These are phyloP conservation scores for Cephalopterus ornatus DNA, from an alignment of 2,113 vertebrate genomes.

Conservation along the genomic window DNA sequence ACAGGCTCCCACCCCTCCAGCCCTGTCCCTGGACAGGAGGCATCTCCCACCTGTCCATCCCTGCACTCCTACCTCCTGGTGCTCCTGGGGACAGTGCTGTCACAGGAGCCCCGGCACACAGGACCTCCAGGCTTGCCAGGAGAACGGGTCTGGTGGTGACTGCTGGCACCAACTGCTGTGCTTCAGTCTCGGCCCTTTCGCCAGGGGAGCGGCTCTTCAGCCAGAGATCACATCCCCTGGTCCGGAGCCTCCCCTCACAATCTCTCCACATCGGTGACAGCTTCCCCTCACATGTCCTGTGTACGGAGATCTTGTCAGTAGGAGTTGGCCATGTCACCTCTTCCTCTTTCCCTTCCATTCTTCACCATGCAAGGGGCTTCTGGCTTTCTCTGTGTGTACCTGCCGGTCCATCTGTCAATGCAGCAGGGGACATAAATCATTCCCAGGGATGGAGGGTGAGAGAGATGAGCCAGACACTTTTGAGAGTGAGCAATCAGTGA, in stretches of 20 bases:
- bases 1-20: not conserved
- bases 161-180: not conserved
- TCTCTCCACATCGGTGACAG: not conserved
- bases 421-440: too few species aligned
- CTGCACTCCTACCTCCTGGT: not conserved
- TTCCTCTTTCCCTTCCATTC: too few species aligned
- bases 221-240: rapidly evolving
- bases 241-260: not conserved
- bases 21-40: not conserved
- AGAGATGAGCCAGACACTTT: too few species aligned
- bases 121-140: not conserved
- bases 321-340: not conserved
- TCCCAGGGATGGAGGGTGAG: too few species aligned
- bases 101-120: not conserved
- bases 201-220: not conserved
- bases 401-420: too few species aligned
- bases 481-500: not conserved
- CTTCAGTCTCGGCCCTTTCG: rapidly evolving
- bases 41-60: not conserved
- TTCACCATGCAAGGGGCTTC: too few species aligned
- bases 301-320: not conserved
- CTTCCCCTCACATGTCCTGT: not conserved
- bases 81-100: not conserved
- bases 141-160: not conserved
- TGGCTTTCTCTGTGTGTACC: too few species aligned